Evolutionary conservation across 2,113 vertebrate species (phyloP).

Genomic region (Chaetorhynchus papuensis): DNA sequence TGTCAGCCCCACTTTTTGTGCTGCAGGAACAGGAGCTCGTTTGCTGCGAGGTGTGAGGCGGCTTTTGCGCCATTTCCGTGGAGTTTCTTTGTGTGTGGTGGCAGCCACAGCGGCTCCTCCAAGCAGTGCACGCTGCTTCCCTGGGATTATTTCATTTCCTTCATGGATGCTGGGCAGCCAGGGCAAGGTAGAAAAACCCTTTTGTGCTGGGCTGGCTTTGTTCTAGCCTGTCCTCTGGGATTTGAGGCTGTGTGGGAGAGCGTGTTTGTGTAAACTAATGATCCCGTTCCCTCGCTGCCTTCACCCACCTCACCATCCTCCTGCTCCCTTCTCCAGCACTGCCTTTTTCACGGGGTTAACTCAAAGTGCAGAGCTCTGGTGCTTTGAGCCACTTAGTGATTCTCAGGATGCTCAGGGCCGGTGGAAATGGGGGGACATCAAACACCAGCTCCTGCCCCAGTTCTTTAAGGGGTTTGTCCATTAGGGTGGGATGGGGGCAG

Average conservation of each 20-base stretch:
- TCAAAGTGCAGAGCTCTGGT: background rate
- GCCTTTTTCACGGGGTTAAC: background rate
- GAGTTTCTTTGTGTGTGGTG: rapidly evolving
- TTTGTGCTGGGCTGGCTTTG: background rate
- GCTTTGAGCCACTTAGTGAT: background rate
- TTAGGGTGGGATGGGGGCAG: background rate
- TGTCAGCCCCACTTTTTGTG: background rate
- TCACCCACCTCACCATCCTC: background rate
- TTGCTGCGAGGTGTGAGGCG: background rate
- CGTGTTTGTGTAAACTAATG: background rate
- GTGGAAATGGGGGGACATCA: background rate
- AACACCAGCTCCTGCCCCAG: background rate
- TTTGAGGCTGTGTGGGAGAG: background rate
- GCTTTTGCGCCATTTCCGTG: background rate
- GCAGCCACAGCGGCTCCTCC: background rate
- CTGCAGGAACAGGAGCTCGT: background rate
- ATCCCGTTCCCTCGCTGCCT: background rate
- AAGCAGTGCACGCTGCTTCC: background rate
- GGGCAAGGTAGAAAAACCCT: background rate
- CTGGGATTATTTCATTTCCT: background rate
- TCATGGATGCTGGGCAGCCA: background rate
- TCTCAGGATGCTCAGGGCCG: background rate
- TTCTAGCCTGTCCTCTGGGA: background rate
- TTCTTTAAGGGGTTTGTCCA: background rate
- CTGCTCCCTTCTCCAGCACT: background rate